A percentile compares a stretch with the other conserved stretches of the same genome.
Conservation (phyloP, 2,888 invertebrate genomes). For the Amorpha juglandis region DNA sequence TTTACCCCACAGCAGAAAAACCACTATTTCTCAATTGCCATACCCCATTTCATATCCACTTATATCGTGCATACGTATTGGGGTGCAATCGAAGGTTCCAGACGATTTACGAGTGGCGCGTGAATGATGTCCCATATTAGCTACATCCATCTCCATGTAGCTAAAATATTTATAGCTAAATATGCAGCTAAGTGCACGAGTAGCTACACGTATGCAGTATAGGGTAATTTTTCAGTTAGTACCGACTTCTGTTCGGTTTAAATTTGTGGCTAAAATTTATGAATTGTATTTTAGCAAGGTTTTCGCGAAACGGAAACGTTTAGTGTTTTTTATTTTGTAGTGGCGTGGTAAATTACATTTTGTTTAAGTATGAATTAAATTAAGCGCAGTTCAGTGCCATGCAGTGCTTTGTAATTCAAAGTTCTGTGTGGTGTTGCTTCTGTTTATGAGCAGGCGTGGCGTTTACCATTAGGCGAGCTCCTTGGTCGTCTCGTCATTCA, state of each 20-base stretch:
- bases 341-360: not conserved
- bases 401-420: too few species aligned
- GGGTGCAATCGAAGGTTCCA: conserved; percentile 69
- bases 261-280: conserved; percentile 11
- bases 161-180: conserved; percentile 72
- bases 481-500: too few species aligned
- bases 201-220: conserved; percentile 5
- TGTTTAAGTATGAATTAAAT: too few species aligned
- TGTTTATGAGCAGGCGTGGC: too few species aligned
- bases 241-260: not conserved
- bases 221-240: conserved; percentile 20
- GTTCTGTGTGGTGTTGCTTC: too few species aligned
- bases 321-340: not conserved
- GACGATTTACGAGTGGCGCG: conserved; percentile 72
- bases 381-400: too few species aligned
- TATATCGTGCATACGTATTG: conserved; percentile 41
- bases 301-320: not conserved
- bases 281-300: not conserved
- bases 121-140: conserved; percentile 72
- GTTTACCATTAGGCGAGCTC: too few species aligned
- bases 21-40: conserved; percentile 24
- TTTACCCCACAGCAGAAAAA: not conserved
- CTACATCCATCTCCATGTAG: conserved; percentile 58
- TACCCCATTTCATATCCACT: conserved; percentile 21
- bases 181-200: conserved; percentile 62